Evolutionary conservation across 1,140 invertebrate genomes (phyloP), one percentile per base, ranked within the genome.

Genomic region (Aporrectodea caliginosa): DNA sequence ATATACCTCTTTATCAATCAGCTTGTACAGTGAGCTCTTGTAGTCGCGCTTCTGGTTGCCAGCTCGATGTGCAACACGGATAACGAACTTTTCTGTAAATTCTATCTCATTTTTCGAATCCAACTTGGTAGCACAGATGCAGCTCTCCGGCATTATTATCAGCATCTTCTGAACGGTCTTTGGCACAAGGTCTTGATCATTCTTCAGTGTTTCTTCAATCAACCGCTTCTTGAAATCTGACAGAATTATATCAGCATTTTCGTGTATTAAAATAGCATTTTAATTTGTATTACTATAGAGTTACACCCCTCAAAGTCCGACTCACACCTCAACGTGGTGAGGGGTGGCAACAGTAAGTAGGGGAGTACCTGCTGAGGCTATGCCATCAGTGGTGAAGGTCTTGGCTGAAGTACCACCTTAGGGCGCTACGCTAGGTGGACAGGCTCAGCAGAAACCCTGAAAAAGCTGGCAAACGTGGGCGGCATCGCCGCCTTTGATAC

Each of bases 71-170:
- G 16, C 74, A 35, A 2, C 43, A 34, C 2, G 72, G 2, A n/a
- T 34, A 68, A 14, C 33, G 69, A 69, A 79, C 73, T n/a, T 72
- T 35, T 70, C 58, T 16, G 35, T 72, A 35, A 43, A 80, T 76
- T 16, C 43, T 58, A 58, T 58, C 22, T 58, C 43, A 22, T 22
- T 22, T 6, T 6, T 6, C 6, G 43, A 58, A 58, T 12, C 43
- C 43, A 58, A 12, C 43, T 58, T 58, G 43, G 22, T 22, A 6
- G 43, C 6, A 22, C 43, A 58, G 43, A 58, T 12, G 22, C 43
- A 58, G 43, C 43, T 58, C 43, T 58, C 43, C 6, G 43, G 43
- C 43, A 58, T 58, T 58, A 58, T 58, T 6, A 58, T 58, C 43
- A 58, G 43, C 43, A 58, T 58, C 43, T 58, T 58, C 43, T 58